A percentile compares a stretch with the other conserved stretches of the same genome.
Evolutionary conservation across 2,888 invertebrate species (phyloP).

Genomic region (Volucella zonaria): DNA sequence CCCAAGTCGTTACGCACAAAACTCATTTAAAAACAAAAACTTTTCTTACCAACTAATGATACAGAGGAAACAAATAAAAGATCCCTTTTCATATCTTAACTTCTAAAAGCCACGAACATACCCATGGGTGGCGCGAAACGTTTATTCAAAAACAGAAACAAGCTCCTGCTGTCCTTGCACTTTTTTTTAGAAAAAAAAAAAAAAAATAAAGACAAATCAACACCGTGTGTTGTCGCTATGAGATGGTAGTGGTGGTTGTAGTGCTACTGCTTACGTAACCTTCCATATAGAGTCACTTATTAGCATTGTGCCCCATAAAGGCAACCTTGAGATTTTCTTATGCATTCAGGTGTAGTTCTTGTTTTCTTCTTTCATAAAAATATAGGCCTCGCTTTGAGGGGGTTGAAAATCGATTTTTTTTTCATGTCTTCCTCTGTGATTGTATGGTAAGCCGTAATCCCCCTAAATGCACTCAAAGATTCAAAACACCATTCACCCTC

Average conservation of each 20-base stretch:
- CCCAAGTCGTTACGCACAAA: too few relatives aligned
- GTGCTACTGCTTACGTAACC: conserved; percentile 30
- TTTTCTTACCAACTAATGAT: background rate
- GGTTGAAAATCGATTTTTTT: conserved; percentile 52
- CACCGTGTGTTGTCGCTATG: background rate
- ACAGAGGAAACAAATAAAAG: background rate
- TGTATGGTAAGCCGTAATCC: background rate
- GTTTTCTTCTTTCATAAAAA: conserved; percentile 13
- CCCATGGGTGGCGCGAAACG: conserved; percentile 42
- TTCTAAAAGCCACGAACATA: conserved; percentile 22
- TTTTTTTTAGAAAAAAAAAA: too few relatives aligned
- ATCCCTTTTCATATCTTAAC: background rate
- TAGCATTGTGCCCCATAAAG: conserved; percentile 56
- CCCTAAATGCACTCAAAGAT: conserved; percentile 44
- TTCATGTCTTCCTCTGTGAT: background rate
- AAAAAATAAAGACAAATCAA: background rate
- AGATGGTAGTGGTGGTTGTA: background rate
- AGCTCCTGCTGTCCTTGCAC: conserved; percentile 15
- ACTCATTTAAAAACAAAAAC: background rate
- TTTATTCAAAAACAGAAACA: conserved; percentile 5
- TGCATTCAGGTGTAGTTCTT: conserved; percentile 54
- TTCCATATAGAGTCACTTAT: conserved; percentile 42
- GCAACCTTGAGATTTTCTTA: conserved; percentile 62
- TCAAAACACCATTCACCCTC: conserved; percentile 10
- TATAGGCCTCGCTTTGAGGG: conserved; percentile 37